phyloP scores from a whole-genome alignment of 2,888 invertebrate species.

The Callyntrura sp. region DNA sequence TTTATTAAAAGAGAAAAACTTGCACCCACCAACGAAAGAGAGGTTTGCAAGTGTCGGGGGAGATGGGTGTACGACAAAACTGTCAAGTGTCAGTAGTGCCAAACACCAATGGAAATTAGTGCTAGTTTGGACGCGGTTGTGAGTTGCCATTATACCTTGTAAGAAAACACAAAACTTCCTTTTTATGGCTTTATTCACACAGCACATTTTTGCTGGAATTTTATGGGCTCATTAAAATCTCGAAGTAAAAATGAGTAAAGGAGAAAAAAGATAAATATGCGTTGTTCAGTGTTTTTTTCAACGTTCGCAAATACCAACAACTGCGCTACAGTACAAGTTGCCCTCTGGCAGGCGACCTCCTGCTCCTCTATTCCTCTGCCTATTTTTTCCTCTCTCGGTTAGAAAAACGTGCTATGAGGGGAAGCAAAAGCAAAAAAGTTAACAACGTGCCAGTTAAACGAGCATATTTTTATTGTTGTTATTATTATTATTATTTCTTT shows the following conservation, averaged over 20 bases:
- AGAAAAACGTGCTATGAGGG: slow-evolving; percentile 42
- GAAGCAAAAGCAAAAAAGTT: slow-evolving; percentile 16
- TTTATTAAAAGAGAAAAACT: not conserved
- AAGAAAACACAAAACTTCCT: slow-evolving; percentile 39
- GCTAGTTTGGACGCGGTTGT: not conserved
- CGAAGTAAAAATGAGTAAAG: slow-evolving; percentile 51
- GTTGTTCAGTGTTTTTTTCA: slow-evolving; percentile 35
- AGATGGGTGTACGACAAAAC: not conserved
- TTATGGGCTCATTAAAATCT: slow-evolving; percentile 64
- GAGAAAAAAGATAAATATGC: slow-evolving; percentile 34
- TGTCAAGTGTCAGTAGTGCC: not conserved
- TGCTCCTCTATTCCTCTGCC: slow-evolving; percentile 22
- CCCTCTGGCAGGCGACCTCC: slow-evolving; percentile 45
- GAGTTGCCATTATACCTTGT: not conserved
- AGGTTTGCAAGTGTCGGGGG: too few relatives aligned
- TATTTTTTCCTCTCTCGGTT: slow-evolving; percentile 29
- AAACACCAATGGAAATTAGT: not conserved
- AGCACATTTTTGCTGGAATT: slow-evolving; percentile 49
- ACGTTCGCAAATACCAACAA: slow-evolving; percentile 21
- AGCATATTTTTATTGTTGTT: slow-evolving; percentile 43
- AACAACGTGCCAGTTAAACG: slow-evolving; percentile 50
- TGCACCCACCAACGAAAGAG: too few relatives aligned
- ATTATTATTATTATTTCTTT: slow-evolving; percentile 33
- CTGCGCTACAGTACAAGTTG: slow-evolving; percentile 10
- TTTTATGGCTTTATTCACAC: slow-evolving; percentile 54